Percentiles rank a stretch among this genome's conserved stretches.
Conservation (phyloP, 2,113 vertebrate genomes). For the Lichenostomus cassidix region DNA sequence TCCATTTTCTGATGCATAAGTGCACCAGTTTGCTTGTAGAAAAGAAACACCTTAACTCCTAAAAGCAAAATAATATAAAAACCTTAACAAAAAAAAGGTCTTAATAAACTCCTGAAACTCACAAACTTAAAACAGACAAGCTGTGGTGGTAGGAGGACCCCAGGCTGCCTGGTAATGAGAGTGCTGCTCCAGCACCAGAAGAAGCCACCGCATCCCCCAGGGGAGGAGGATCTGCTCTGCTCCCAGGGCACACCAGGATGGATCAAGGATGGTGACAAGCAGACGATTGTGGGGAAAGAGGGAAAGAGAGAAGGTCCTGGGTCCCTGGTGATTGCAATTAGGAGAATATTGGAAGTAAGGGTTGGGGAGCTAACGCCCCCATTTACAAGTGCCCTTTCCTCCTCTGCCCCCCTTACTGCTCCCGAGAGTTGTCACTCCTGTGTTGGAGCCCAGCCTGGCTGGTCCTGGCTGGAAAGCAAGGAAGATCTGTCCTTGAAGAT, state of each 20-base stretch:
- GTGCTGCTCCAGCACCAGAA: not conserved
- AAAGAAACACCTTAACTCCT: not conserved
- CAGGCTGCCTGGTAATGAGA: not conserved
- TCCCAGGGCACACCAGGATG: not conserved
- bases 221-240: not conserved
- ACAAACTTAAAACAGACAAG: not conserved
- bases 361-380: accelerated
- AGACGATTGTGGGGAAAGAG: not conserved
- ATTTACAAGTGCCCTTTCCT: not conserved
- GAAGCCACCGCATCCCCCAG: accelerated
- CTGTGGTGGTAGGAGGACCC: not conserved
- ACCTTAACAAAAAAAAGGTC: not conserved
- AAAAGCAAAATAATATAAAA: not conserved
- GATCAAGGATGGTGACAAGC: accelerated
- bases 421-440: not conserved
- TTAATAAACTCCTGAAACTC: not conserved
- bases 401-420: not conserved
- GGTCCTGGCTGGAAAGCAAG: no score
- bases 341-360: accelerated
- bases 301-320: not conserved
- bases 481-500: not conserved
- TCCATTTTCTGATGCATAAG: not conserved
- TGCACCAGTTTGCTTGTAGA: not conserved
- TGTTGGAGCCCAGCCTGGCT: not conserved
- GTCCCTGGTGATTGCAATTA: not conserved